phyloP scores from a whole-genome alignment of 2,797 vertebrate genomes.

The Melanitta fusca region DNA sequence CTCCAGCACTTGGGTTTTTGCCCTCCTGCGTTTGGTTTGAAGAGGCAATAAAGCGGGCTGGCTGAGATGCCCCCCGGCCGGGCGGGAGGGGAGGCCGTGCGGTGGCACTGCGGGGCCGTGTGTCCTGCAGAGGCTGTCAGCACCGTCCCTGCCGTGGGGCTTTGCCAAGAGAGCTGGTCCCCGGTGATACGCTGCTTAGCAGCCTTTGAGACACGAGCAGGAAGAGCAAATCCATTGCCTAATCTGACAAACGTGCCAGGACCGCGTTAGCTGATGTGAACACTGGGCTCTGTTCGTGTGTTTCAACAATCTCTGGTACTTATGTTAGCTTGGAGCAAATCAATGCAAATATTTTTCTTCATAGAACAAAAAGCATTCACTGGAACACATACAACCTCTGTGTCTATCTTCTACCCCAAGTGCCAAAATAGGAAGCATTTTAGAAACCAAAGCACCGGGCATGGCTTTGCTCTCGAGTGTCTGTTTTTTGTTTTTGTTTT shows the following conservation, averaged over 20 bases:
- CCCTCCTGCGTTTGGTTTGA: background rate
- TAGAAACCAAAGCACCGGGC: background rate
- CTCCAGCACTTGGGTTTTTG: background rate
- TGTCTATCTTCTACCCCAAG: background rate
- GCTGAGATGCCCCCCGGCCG: background rate
- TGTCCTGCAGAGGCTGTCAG: background rate
- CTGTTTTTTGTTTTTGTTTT: background rate
- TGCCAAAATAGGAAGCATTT: background rate
- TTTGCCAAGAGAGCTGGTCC: constrained; percentile 36
- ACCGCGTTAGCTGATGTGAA: background rate
- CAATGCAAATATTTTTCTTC: background rate
- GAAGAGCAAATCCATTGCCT: constrained; percentile 42
- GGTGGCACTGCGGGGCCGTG: background rate
- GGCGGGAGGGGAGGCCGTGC: background rate
- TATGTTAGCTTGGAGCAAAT: constrained; percentile 19
- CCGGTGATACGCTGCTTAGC: constrained; percentile 35
- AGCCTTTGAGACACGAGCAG: constrained; percentile 8
- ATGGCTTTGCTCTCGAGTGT: background rate
- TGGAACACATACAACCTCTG: background rate
- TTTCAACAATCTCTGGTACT: background rate
- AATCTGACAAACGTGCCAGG: background rate
- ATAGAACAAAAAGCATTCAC: background rate
- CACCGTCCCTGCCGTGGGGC: background rate
- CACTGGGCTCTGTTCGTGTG: background rate
- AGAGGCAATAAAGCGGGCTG: background rate